These are phyloP conservation scores for Brotula barbata DNA, from an alignment of 2,797 vertebrate genomes.

Conservation along the genomic window DNA sequence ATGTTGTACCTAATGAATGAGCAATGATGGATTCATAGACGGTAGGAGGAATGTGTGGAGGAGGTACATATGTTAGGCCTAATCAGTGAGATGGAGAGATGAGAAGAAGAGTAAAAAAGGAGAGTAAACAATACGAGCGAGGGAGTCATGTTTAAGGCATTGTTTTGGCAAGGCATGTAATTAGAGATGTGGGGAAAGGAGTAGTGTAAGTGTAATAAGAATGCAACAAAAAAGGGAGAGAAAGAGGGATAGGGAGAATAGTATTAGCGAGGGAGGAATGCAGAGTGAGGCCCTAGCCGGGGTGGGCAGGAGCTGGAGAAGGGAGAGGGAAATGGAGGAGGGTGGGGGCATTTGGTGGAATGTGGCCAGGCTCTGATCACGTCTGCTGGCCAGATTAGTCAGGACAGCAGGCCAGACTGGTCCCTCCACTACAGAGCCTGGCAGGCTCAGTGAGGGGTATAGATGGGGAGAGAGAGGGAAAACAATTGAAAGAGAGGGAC, in stretches of 20 bases:
- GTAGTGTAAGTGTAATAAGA: conserved; percentile 54
- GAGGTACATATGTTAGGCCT: conserved; percentile 39
- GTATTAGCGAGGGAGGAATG: conserved; percentile 72
- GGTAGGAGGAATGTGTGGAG: conserved; percentile 52
- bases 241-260: conserved; percentile 55
- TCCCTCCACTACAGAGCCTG: conserved; percentile 21
- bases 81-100: conserved; percentile 44
- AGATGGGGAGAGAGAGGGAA: conserved; percentile 8
- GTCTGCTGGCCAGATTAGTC: conserved; percentile 73
- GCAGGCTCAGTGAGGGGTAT: conserved; percentile 15
- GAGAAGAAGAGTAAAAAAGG: neutral
- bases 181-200: conserved; percentile 57
- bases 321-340: conserved; percentile 24
- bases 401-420: conserved; percentile 67
- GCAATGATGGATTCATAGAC: conserved; percentile 20
- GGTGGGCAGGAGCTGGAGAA: conserved; percentile 40
- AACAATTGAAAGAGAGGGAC: too few relatives aligned
- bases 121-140: conserved; percentile 50
- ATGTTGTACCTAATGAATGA: conserved; percentile 37
- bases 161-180: conserved; percentile 63
- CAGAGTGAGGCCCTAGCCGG: conserved; percentile 67
- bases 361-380: conserved; percentile 79
- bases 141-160: conserved; percentile 60
- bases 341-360: conserved; percentile 69
- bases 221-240: conserved; percentile 47